phyloP scores from a whole-genome alignment of 2,113 vertebrate genomes.

The Himantopus leucocephalus region DNA sequence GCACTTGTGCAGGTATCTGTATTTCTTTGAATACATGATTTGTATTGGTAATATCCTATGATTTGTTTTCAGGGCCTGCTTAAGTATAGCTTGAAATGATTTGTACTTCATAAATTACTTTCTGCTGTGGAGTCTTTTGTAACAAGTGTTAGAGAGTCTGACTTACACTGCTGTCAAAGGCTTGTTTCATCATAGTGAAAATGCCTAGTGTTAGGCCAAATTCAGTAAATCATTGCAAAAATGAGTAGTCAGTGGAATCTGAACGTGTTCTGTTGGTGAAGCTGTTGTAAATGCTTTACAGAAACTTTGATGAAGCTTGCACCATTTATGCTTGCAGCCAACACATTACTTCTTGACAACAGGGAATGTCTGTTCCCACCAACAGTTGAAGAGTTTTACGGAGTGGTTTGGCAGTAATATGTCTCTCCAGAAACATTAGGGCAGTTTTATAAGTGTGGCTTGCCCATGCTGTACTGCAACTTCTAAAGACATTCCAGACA shows the following conservation, averaged over 20 bases:
- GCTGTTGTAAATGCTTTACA: neutral
- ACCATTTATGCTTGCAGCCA: neutral
- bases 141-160: neutral
- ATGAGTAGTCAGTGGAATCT: neutral
- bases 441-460: neutral
- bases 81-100: neutral
- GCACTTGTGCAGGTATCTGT: neutral
- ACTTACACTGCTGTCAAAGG: neutral
- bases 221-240: neutral
- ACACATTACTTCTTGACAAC: neutral
- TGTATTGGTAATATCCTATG: neutral
- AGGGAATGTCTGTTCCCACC: neutral
- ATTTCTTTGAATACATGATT: neutral
- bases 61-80: neutral
- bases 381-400: neutral
- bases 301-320: neutral
- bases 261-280: neutral
- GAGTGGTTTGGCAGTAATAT: neutral
- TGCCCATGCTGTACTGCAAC: neutral
- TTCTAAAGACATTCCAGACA: slow-evolving; percentile 31
- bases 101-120: neutral
- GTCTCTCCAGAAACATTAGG: neutral
- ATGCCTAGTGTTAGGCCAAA: neutral
- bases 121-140: neutral
- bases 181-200: neutral